A percentile compares a stretch with the other conserved stretches of the same genome.
These are phyloP conservation scores for Epinephelus coioides DNA, from an alignment of 2,797 vertebrate species.

Conservation along the genomic window DNA sequence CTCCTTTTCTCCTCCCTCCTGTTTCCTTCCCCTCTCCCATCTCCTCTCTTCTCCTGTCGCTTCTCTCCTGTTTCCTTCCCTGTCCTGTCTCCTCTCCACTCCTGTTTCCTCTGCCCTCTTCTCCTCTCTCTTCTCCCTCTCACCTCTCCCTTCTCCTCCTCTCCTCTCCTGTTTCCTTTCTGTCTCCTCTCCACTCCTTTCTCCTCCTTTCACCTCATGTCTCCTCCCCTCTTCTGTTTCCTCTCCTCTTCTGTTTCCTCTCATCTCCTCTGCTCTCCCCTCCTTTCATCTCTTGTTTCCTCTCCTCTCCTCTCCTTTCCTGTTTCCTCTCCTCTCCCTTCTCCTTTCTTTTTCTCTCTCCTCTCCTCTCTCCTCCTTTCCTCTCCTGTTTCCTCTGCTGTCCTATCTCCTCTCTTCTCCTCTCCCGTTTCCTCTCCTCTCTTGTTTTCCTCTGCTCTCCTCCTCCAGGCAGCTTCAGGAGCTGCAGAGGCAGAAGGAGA, in stretches of 20 bases:
- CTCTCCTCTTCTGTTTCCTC: too few species aligned
- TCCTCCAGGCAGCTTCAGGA: conserved; percentile 85
- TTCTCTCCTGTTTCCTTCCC: not conserved
- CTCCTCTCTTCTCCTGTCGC: not conserved
- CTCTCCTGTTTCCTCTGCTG: conserved; percentile 10
- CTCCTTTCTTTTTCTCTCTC: not conserved
- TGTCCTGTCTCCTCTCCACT: not conserved
- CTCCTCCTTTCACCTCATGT: not conserved
- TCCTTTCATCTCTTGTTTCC: too few species aligned
- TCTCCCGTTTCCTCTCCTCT: not conserved
- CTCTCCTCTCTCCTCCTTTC: not conserved
- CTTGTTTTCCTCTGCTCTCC: not conserved
- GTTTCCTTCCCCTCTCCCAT: not conserved
- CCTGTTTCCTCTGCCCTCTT: not conserved
- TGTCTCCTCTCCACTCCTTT: too few species aligned
- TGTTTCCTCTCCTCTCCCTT: not conserved
- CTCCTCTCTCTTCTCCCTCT: not conserved
- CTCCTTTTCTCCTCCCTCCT: too few species aligned
- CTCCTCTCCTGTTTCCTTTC: not conserved
- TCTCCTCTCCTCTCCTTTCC: too few species aligned
- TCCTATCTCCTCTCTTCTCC: not conserved
- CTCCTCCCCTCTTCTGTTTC: too few species aligned
- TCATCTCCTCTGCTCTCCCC: too few species aligned
- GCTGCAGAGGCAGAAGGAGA: conserved; percentile 88
- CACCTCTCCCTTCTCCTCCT: not conserved